Percentiles rank a stretch among this genome's conserved stretches.
These are phyloP conservation scores for Microhierax caerulescens DNA, from an alignment of 2,797 vertebrate genomes.

Conservation along the genomic window DNA sequence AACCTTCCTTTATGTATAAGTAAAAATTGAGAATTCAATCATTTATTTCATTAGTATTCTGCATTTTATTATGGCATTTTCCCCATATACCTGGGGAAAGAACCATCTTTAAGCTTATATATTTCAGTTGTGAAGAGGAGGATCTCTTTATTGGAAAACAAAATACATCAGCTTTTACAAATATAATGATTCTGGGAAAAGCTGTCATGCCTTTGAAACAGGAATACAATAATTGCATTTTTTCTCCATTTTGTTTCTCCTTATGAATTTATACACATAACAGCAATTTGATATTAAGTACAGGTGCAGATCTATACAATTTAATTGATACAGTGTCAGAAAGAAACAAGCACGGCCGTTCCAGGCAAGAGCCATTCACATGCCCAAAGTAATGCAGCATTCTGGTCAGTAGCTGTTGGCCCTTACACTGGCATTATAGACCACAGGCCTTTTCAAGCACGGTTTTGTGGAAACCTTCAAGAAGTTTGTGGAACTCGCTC, in stretches of 20 bases:
- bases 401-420: background rate
- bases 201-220: background rate
- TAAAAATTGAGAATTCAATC: background rate
- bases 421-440: background rate
- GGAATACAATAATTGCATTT: background rate
- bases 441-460: background rate
- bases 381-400: background rate
- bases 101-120: background rate
- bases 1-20: background rate
- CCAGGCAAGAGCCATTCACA: background rate
- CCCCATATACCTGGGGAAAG: background rate
- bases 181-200: background rate
- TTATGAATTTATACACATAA: background rate
- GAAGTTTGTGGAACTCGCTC: background rate
- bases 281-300: background rate
- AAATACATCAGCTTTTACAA: background rate
- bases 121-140: background rate
- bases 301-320: background rate
- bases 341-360: background rate
- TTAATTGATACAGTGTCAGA: background rate
- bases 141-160: background rate
- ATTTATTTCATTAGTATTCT: background rate
- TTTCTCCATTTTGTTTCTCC: background rate
- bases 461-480: background rate
- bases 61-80: background rate